These are phyloP conservation scores for Aphrophora alni DNA, from an alignment of 2,888 invertebrate species.

Conservation along the genomic window DNA sequence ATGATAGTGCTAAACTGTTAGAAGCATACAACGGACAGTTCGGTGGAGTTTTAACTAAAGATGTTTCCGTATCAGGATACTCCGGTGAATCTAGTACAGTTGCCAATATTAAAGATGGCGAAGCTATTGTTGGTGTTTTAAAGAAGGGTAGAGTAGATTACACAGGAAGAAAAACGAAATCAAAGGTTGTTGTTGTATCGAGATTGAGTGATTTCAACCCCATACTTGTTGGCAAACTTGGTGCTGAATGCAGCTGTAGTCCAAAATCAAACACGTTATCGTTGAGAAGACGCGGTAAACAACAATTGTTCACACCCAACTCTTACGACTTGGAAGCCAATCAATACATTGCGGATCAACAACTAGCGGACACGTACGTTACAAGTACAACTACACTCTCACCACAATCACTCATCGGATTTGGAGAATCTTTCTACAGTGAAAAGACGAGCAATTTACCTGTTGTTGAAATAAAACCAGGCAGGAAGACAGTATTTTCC, in stretches of 20 bases:
- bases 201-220: conserved; percentile 75
- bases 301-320: conserved; percentile 49
- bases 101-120: conserved; percentile 48
- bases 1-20: conserved; percentile 44
- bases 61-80: conserved; percentile 35
- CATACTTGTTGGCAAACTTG: conserved; percentile 71
- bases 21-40: conserved; percentile 45
- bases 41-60: conserved; percentile 45
- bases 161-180: conserved; percentile 46
- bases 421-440: conserved; percentile 27
- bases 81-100: conserved; percentile 45
- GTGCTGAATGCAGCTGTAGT: conserved; percentile 75
- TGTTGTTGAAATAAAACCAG: conserved; percentile 48
- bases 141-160: conserved; percentile 45
- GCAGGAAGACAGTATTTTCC: conserved; percentile 43
- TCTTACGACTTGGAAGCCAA: conserved; percentile 51
- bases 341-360: conserved; percentile 37
- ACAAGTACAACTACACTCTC: conserved; percentile 40
- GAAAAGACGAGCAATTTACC: conserved; percentile 23
- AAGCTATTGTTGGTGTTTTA: conserved; percentile 48
- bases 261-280: conserved; percentile 61
- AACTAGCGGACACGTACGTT: conserved; percentile 33
- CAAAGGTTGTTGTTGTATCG: conserved; percentile 53
- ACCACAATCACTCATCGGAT: conserved; percentile 23
- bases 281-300: conserved; percentile 58